phyloP scores from a whole-genome alignment of 2,888 invertebrate species.

The Thecophora atra region DNA sequence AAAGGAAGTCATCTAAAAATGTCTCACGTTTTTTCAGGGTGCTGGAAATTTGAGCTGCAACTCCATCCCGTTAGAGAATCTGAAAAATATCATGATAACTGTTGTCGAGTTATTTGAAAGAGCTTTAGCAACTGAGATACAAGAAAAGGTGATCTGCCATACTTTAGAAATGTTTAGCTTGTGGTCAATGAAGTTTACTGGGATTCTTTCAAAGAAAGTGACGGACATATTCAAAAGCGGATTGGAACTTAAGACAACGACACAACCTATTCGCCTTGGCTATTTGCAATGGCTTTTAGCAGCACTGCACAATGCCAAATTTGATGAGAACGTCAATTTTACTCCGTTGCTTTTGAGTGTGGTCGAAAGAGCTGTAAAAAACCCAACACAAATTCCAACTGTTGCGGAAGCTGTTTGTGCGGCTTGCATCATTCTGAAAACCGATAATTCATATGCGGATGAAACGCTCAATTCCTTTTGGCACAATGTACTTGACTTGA shows the following conservation, averaged over 20 bases:
- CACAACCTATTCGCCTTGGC: conserved; percentile 78
- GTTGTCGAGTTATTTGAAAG: conserved; percentile 77
- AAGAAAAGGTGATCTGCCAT: conserved; percentile 87
- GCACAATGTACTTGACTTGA: conserved; percentile 77
- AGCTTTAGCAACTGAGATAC: conserved; percentile 86
- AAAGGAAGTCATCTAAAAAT: too few relatives aligned
- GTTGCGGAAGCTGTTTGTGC: conserved; percentile 79
- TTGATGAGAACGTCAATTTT: conserved; percentile 67
- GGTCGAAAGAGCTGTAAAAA: conserved; percentile 79
- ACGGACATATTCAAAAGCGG: conserved; percentile 79
- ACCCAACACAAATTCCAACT: conserved; percentile 76
- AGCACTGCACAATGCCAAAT: conserved; percentile 70
- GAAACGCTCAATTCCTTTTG: conserved; percentile 71
- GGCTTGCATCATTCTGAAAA: conserved; percentile 73
- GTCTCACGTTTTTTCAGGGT: conserved; percentile 65
- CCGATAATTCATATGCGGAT: conserved; percentile 68
- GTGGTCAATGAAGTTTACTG: conserved; percentile 78
- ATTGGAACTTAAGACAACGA: conserved; percentile 78
- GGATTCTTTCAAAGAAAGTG: conserved; percentile 73
- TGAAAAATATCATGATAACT: conserved; percentile 71
- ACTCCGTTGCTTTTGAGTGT: conserved; percentile 75
- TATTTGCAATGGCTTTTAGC: conserved; percentile 81
- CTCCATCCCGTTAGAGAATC: conserved; percentile 70
- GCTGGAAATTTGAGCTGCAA: conserved; percentile 80
- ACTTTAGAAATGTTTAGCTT: conserved; percentile 82